These are phyloP conservation scores for Microtus montanus DNA, from an alignment of 2,113 vertebrate genomes.

Conservation along the genomic window DNA sequence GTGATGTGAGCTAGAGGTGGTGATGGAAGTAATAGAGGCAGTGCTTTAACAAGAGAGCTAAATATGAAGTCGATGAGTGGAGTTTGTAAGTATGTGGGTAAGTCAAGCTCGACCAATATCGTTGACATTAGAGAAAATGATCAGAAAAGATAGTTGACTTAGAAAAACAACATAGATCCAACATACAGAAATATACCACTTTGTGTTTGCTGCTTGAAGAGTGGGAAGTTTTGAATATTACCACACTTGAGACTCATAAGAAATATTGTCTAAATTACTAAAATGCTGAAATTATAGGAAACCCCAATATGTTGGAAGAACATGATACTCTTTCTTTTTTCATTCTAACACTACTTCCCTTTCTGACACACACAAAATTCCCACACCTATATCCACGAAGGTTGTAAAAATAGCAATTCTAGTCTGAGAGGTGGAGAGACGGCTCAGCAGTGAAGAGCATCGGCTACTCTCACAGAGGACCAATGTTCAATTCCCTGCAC, in stretches of 20 bases:
- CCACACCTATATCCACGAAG: not conserved
- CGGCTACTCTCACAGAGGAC: not conserved
- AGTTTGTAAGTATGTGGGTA: not conserved
- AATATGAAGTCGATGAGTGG: not conserved
- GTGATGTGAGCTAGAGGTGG: not conserved
- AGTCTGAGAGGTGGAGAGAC: no score
- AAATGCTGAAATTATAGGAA: not conserved
- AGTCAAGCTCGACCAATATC: not conserved
- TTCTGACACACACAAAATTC: not conserved
- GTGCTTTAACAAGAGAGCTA: not conserved
- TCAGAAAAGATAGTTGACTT: not conserved
- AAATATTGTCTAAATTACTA: not conserved
- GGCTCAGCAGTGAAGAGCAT: not conserved
- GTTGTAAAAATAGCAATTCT: not conserved
- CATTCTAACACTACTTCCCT: no score
- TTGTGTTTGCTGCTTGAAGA: no score
- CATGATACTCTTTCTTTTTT: not conserved
- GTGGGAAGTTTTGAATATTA: not conserved
- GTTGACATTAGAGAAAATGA: not conserved
- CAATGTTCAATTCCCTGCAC: not conserved
- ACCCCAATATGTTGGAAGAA: not conserved
- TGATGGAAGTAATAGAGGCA: not conserved
- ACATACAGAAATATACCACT: no score
- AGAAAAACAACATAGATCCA: not conserved
- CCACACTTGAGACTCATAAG: not conserved